phyloP scores from a whole-genome alignment of 2,113 vertebrate species.

The Bungarus multicinctus region DNA sequence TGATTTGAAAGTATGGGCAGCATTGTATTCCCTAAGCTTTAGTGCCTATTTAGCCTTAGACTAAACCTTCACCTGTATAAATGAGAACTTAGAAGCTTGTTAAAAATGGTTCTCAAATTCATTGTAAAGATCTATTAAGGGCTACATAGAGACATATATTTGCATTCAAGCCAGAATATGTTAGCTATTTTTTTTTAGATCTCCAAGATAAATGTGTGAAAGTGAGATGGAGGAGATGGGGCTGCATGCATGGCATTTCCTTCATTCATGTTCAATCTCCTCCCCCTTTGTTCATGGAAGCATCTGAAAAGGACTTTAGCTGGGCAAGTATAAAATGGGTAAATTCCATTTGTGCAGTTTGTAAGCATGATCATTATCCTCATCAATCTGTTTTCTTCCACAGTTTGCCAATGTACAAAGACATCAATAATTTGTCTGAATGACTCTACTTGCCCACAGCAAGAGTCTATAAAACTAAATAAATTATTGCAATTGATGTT shows the following conservation, averaged over 20 bases:
- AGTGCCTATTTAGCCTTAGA: not conserved
- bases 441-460: conserved; percentile 14
- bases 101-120: not conserved
- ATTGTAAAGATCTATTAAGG: not conserved
- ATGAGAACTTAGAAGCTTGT: not conserved
- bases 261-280: not conserved
- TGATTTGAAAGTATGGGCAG: not conserved
- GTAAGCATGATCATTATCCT: not conserved
- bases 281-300: not conserved
- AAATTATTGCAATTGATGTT: conserved; percentile 13
- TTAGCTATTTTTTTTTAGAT: not conserved
- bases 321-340: not conserved
- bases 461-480: conserved; percentile 23
- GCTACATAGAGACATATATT: not conserved
- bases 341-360: not conserved
- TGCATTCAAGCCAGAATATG: not conserved
- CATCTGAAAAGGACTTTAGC: not conserved
- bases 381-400: not conserved
- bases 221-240: not conserved
- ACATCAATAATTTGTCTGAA: conserved; percentile 4
- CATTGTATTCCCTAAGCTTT: not conserved
- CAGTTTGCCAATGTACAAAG: not conserved
- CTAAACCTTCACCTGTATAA: not conserved
- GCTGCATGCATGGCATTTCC: not conserved
- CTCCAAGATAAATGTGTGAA: not conserved